Conservation (phyloP, 2,888 invertebrate genomes). For the Sphinx pinastri region DNA sequence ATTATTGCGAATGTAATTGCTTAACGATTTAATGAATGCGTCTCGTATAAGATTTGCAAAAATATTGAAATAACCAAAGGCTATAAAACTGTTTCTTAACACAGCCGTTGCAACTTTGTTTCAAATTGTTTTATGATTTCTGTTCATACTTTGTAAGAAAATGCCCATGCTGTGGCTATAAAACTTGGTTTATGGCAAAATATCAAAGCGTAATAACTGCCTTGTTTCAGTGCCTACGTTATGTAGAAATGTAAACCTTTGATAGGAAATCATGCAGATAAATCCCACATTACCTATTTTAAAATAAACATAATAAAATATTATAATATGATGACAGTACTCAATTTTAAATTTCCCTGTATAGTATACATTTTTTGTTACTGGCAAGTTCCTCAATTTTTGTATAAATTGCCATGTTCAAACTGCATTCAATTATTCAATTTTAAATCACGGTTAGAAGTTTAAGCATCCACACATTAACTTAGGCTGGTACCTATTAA, state of each 20-base stretch:
- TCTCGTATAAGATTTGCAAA: background rate
- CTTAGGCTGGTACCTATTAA: no score
- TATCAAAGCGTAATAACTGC: background rate
- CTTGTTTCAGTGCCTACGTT: background rate
- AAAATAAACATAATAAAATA: no score
- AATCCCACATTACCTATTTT: no score
- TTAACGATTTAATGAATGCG: background rate
- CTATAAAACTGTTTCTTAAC: background rate
- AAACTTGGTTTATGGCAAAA: constrained; percentile 1
- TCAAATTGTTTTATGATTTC: constrained; percentile 13
- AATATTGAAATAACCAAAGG: background rate
- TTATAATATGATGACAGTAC: no score
- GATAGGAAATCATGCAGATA: no score
- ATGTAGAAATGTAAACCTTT: background rate
- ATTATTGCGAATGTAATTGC: background rate
- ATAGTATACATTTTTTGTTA: no score
- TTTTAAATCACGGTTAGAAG: no score
- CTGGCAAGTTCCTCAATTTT: no score
- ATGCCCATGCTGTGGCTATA: background rate
- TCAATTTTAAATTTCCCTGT: no score
- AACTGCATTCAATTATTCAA: no score
- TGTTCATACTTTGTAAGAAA: background rate
- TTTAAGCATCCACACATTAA: no score
- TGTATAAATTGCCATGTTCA: no score
- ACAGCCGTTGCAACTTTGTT: constrained; percentile 12